These are phyloP conservation scores for Erythrolamprus reginae DNA, from an alignment of 2,113 vertebrate genomes.

Conservation along the genomic window DNA sequence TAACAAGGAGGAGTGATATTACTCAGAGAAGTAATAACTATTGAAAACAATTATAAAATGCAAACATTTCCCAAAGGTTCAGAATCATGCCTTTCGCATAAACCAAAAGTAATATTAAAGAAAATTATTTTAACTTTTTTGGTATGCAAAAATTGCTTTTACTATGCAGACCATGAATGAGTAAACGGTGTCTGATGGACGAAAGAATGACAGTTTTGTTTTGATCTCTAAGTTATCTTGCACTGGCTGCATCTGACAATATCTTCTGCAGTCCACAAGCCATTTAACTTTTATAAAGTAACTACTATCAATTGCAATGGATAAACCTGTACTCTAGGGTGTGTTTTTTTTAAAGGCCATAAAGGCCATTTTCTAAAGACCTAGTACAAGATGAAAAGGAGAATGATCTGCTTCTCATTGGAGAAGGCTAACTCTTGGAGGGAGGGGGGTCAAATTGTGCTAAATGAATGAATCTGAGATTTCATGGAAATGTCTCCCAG, in stretches of 20 bases:
- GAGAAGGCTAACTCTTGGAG: not conserved
- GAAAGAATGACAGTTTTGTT: not conserved
- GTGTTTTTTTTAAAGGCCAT: not conserved
- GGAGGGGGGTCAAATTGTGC: not conserved
- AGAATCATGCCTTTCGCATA: not conserved
- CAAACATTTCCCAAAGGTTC: not conserved
- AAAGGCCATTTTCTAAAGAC: not conserved
- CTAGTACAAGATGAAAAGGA: not conserved
- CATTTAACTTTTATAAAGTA: not conserved
- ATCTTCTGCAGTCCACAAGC: not conserved
- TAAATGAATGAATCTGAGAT: not conserved
- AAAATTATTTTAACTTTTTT: not conserved
- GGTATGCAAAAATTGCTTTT: not conserved
- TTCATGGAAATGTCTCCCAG: not conserved
- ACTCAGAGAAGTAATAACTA: not conserved
- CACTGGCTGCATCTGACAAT: not conserved
- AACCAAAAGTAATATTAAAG: not conserved
- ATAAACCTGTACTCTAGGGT: not conserved
- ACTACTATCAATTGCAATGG: not conserved
- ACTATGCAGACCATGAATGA: not conserved
- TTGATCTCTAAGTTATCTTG: not conserved
- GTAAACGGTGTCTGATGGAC: not conserved
- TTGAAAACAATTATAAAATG: not conserved
- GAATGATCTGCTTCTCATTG: not conserved
- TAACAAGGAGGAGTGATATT: not conserved